phyloP scores from a whole-genome alignment of 2,888 invertebrate genomes.

The Apodemia duryi region DNA sequence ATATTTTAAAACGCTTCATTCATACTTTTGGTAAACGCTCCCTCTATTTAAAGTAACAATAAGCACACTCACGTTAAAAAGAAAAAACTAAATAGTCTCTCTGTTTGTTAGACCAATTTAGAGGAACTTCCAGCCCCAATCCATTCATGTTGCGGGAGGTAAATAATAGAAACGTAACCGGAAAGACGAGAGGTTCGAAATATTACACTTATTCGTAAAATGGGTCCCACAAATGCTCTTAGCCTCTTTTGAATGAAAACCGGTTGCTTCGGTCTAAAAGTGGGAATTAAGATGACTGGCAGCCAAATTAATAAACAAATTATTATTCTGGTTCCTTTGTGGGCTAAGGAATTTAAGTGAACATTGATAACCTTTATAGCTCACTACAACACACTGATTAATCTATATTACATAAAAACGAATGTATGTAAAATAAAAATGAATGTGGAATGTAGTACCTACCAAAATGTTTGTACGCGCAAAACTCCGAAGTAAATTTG shows the following conservation, averaged over 20 bases:
- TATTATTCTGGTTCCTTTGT: too few species aligned
- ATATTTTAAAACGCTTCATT: conserved; percentile 1
- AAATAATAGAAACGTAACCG: conserved; percentile 21
- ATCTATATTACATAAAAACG: too few species aligned
- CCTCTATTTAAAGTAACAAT: conserved; percentile 9
- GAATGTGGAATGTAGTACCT: too few species aligned
- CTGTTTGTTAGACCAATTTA: conserved; percentile 19
- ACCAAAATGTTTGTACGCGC: too few species aligned
- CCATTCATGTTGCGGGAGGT: conserved; percentile 22
- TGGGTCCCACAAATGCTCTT: conserved; percentile 12
- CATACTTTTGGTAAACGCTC: background rate
- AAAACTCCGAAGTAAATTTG: too few species aligned
- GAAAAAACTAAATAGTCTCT: conserved; percentile 17
- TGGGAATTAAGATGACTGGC: background rate
- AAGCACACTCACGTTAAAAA: conserved; percentile 16
- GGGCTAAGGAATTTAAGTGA: too few species aligned
- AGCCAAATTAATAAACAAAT: too few species aligned
- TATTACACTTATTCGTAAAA: conserved; percentile 18
- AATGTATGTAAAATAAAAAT: too few species aligned
- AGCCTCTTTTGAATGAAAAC: background rate
- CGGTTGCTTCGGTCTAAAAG: background rate
- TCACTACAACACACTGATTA: too few species aligned
- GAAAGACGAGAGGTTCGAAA: conserved; percentile 18
- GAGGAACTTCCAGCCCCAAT: conserved; percentile 19
- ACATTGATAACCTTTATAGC: too few species aligned